Base-by-base conservation (phyloP, 2,113 vertebrate genomes). In the Oreochromis spilurus region DNA sequence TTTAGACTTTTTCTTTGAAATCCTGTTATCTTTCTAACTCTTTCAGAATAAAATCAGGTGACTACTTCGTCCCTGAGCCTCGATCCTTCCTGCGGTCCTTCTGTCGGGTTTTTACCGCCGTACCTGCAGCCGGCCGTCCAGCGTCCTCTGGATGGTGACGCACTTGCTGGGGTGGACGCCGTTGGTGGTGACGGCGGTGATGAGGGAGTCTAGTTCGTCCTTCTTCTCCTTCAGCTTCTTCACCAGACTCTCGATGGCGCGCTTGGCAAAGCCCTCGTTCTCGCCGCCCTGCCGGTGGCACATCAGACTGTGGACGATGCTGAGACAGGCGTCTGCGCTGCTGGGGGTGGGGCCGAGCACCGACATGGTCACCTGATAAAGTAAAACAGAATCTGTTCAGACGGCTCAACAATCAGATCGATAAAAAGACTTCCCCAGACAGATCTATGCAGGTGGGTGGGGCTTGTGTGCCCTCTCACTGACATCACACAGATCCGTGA, bases 111-210 rank as follows among this genome's bases (percentile, higher is more conserved):
- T 50, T 77, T 26, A 12, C 7, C 1, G 7, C 31, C 34, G 6
- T 84, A 98, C 97, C 97, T 97, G 97, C 70, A 97, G 96, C 70
- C 97, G 92, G 5, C 97, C 97, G 2, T 97, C 97, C 89, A 97
- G 87, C 5, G 97, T 98, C 91, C 97, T 96, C 94, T 97, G 97
- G 91, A 97, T 97, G 90, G 97, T 98, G 40, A 98, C 97, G 1
- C 97, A 98, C 78, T 95, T 96, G 93, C 97, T 96, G 82, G 97
- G 97, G 4, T 97, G 97, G 6, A 96, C 92, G 0, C 97, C 97
- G 10, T 94, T 97, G 84, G 96, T 96, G 86, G 97, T 97, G 93
- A 97, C 94, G 26, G 97, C 97, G 0, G 97, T 97, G 89, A 97
- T 96, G 16, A 97, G 96, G 0, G 97, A 95, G 92, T 97, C 97